A percentile compares a stretch with the other conserved stretches of the same genome.
Evolutionary conservation across 2,888 invertebrate species (phyloP).

Genomic region (Physocephala rufipes): DNA sequence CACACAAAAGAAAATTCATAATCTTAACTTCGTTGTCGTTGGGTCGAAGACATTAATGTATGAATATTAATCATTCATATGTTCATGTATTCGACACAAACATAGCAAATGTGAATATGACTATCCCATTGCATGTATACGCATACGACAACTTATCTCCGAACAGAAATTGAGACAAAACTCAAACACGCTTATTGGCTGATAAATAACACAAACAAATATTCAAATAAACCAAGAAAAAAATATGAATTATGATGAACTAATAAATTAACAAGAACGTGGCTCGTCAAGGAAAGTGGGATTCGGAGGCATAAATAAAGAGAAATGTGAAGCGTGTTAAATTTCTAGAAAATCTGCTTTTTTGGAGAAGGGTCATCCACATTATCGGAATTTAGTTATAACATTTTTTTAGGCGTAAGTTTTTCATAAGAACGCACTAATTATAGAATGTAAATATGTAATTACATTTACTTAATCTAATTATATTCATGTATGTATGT

Average conservation of each 20-base stretch:
- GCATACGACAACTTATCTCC: neutral
- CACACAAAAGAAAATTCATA: too few species aligned
- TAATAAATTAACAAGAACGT: neutral
- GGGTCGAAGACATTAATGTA: too few species aligned
- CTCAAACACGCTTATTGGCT: slow-evolving; percentile 43
- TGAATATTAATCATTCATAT: too few species aligned
- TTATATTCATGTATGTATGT: slow-evolving; percentile 1
- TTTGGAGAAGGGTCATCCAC: too few species aligned
- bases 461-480: slow-evolving; percentile 31
- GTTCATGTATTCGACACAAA: too few species aligned
- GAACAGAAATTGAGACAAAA: slow-evolving; percentile 3
- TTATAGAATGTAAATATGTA: slow-evolving; percentile 33
- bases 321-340: too few species aligned
- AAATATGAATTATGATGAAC: neutral
- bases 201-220: slow-evolving; percentile 25
- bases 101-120: too few species aligned
- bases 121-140: too few species aligned
- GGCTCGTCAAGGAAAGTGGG: neutral
- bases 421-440: neutral
- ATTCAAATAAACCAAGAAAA: neutral
- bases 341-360: too few species aligned
- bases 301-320: neutral
- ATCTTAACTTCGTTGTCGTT: too few species aligned
- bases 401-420: neutral
- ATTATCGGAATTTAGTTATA: too few species aligned